Base-by-base conservation (phyloP, 1,140 invertebrate genomes). In the Lithobius niger region DNA sequence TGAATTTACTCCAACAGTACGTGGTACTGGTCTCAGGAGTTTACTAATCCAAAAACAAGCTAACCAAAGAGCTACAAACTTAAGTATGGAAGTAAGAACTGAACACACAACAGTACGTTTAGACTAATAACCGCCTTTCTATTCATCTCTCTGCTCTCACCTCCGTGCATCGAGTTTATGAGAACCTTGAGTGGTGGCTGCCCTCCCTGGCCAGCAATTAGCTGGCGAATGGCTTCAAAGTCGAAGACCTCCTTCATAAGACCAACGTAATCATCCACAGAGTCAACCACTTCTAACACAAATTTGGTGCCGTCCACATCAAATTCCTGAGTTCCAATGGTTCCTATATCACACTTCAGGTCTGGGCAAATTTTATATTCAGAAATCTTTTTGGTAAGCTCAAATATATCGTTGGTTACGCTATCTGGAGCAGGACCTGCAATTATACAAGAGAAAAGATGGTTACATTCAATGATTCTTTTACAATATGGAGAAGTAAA, bases 211-310 rank as follows among this genome's bases (percentile, higher is more conserved):
- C 86, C 87, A 56, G 79, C 77, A 10, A 97, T 72, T 24, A 93
- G 76, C 0, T 74, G 70, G 65, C 81, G 85, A 27, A 99, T 80
- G 62, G 80, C 77, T 54, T 71, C 66, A 73, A 99, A 98, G 73
- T 99, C 93, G 74, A 99, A 99, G 61, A 99, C 97, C 61, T 86
- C 81, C 69, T 97, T 92, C 94, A 99, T 97, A 44, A 92, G 79
- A 1, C 76, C 71, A 0, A 94, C 77, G 70, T 99, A 99, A 69
- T 96, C 88, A 16, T 78, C 74, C 1, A 97, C 89, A 0, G 88
- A 82, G 71, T 99, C 93, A 57, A 99, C 82, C 0, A 99, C 77
- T 65, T 97, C 84, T 4, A 99, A 84, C 6, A 75, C 78, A 69
- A 97, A 96, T 18, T 77, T 66, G 50, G 74, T 74, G 27, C 81